Conservation (phyloP, 23 tunicate species). For the Trididemnum nubilum region DNA sequence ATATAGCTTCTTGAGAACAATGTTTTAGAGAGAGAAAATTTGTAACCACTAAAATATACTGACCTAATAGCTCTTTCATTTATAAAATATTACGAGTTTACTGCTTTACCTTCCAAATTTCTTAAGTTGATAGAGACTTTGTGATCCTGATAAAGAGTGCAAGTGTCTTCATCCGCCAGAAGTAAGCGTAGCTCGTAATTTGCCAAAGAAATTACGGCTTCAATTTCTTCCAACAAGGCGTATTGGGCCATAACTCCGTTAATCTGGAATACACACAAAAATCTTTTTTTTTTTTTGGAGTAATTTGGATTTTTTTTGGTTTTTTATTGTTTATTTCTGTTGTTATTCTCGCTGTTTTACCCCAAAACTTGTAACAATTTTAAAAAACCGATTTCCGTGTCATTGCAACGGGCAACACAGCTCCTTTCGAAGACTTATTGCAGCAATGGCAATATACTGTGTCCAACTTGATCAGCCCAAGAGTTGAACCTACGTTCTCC, state of each 20-base stretch:
- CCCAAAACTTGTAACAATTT: no score
- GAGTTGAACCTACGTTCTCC: no score
- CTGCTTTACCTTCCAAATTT: constrained; percentile 85
- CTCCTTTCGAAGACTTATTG: no score
- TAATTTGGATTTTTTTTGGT: background rate
- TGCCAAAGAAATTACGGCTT: constrained; percentile 57
- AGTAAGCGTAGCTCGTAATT: constrained; percentile 60
- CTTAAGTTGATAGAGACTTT: constrained; percentile 78
- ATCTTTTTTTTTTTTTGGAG: background rate
- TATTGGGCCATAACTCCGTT: constrained; percentile 78
- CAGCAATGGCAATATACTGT: no score
- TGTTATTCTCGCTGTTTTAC: background rate
- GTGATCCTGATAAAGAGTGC: constrained; percentile 65
- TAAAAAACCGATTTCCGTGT: no score
- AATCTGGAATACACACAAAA: constrained; percentile 44
- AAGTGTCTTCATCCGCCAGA: constrained; percentile 66
- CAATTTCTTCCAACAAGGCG: constrained; percentile 62
- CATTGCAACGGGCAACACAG: no score
- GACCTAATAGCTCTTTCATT: no score
- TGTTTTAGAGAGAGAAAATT: no score
- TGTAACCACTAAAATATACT: no score
- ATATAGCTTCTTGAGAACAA: no score
- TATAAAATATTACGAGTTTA: no score
- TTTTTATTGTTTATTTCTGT: background rate
- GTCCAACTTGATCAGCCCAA: no score